Evolutionary conservation across 2,888 invertebrate species (phyloP).

Genomic region (Caenorhabditis auriculariae): DNA sequence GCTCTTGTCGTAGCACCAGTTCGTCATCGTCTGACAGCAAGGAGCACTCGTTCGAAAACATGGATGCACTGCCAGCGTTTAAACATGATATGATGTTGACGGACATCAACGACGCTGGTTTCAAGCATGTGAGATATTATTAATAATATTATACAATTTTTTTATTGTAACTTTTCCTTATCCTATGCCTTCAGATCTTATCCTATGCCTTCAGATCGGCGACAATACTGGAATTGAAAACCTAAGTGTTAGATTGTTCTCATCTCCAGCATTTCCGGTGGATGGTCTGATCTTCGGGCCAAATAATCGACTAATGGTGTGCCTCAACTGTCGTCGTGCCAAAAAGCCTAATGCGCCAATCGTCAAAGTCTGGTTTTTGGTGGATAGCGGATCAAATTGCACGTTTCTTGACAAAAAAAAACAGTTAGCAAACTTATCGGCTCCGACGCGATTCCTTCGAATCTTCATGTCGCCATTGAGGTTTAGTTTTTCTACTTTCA

Average conservation of each 20-base stretch:
- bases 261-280: slow-evolving; percentile 31
- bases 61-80: slow-evolving; percentile 32
- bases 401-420: slow-evolving; percentile 30
- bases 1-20: too few species aligned
- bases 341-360: slow-evolving; percentile 37
- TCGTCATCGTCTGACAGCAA: too few species aligned
- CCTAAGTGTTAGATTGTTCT: slow-evolving; percentile 25
- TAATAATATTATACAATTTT: slow-evolving; percentile 6
- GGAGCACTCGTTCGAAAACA: slow-evolving; percentile 18
- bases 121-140: slow-evolving; percentile 30
- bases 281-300: slow-evolving; percentile 35
- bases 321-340: slow-evolving; percentile 32
- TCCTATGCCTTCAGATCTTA: too few species aligned
- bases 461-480: slow-evolving; percentile 29
- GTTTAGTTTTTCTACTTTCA: slow-evolving; percentile 28
- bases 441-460: slow-evolving; percentile 29
- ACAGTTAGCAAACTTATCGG: slow-evolving; percentile 26
- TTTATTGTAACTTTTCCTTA: too few species aligned
- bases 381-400: slow-evolving; percentile 32
- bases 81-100: slow-evolving; percentile 38
- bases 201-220: slow-evolving; percentile 32
- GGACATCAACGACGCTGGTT: slow-evolving; percentile 28
- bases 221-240: slow-evolving; percentile 28
- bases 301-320: slow-evolving; percentile 34
- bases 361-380: slow-evolving; percentile 34